Conservation (phyloP, 1,140 invertebrate species). For the honey bee (Apis mellifera) region DNA sequence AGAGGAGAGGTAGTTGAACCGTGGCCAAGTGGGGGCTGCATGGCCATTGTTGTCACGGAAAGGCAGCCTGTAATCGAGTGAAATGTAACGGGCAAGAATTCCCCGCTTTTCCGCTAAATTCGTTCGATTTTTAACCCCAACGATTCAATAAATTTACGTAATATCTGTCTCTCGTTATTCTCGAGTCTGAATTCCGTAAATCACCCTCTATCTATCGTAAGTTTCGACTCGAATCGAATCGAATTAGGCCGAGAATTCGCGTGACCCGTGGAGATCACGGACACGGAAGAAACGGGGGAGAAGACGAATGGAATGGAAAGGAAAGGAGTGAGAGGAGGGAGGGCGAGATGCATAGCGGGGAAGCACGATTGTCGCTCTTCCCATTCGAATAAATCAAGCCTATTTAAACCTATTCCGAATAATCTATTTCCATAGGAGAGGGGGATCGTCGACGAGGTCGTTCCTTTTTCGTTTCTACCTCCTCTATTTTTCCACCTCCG, state of each 20-base stretch:
- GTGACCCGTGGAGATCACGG: slow-evolving; percentile 15
- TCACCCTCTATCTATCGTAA: too few species aligned
- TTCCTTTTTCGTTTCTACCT: slow-evolving; percentile 4
- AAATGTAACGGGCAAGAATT: slow-evolving; percentile 3
- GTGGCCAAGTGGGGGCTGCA: slow-evolving; percentile 40
- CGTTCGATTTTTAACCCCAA: too few species aligned
- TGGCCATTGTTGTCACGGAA: slow-evolving; percentile 19
- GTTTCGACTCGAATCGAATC: too few species aligned
- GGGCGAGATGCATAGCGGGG: slow-evolving; percentile 22
- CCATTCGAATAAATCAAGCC: slow-evolving; percentile 21
- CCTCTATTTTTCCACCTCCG: not conserved
- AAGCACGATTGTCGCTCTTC: slow-evolving; percentile 19
- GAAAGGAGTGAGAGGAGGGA: too few species aligned
- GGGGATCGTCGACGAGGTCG: slow-evolving; percentile 9
- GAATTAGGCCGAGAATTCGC: not conserved
- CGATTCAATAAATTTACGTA: too few species aligned
- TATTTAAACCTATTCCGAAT: slow-evolving; percentile 10
- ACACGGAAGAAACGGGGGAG: not conserved
- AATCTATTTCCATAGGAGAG: not conserved
- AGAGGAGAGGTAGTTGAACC: slow-evolving; percentile 39
- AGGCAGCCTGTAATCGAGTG: slow-evolving; percentile 33
- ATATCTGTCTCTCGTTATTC: too few species aligned
- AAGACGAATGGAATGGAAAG: not conserved
- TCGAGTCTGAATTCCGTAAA: too few species aligned
- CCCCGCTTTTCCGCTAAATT: too few species aligned